Conservation (phyloP, 2,888 invertebrate species). For the Chironomus tentans region DNA sequence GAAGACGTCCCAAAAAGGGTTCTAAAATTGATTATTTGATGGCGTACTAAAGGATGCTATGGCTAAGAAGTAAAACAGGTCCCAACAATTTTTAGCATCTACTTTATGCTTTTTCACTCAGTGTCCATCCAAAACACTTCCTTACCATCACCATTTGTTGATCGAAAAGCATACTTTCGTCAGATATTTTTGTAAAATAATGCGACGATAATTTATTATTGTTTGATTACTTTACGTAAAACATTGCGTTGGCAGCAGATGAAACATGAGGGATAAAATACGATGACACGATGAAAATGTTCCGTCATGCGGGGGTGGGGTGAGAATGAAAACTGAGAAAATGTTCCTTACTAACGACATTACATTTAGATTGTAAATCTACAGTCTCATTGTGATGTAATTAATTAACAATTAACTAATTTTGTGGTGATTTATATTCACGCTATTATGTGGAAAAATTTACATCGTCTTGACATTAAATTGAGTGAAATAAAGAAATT, state of each 20-base stretch:
- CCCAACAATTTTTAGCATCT: no score
- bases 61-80: no score
- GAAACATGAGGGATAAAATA: not conserved
- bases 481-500: constrained; percentile 20
- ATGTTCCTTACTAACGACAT: not conserved
- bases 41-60: no score
- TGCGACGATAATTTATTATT: constrained; percentile 17
- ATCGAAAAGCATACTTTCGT: no score
- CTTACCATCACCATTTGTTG: no score
- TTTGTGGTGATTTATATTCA: constrained; percentile 18
- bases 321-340: not conserved
- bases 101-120: not conserved
- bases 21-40: no score
- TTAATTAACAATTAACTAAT: constrained; percentile 16
- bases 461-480: not conserved
- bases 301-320: not conserved
- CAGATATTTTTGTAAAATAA: not conserved
- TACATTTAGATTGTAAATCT: not conserved
- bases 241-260: not conserved
- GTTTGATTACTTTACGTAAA: not conserved
- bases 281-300: not conserved
- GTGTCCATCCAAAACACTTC: no score
- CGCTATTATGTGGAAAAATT: not conserved
- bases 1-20: no score
- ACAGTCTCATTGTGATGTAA: not conserved